Base-by-base conservation (phyloP, 1,140 invertebrate species). In the Elymnias hypermnestra region DNA sequence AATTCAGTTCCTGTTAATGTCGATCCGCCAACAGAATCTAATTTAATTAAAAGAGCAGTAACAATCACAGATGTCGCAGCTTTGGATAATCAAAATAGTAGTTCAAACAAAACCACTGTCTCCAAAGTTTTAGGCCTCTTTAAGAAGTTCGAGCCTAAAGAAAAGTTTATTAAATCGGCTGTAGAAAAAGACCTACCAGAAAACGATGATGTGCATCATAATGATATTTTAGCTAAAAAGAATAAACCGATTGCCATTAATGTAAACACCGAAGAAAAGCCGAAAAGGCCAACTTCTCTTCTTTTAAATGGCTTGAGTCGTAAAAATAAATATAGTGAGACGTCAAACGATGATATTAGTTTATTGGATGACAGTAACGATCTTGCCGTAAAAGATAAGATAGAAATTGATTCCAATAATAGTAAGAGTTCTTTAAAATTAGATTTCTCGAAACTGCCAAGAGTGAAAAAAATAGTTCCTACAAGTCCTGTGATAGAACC, bases 91-190 rank as follows among this genome's bases (percentile, higher is more conserved):
- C 78, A 68, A 53, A 63, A 60, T 35, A 63, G 63, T 50, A 58
- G 46, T 14, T 48, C 79, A 72, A 58, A 89, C 87, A 86, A 89
- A 87, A 87, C 89, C 57, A 79, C 90, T 76, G 67, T 92, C n/a
- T 86, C 79, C 63, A 72, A 92, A 78, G 91, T 94, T 40, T 74
- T 94, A 10, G 92, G 92, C 2, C 69, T 94, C 0, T 92, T 94
- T 54, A 92, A 90, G 45, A 93, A 91, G 61, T 89, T 89, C 57
- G 92, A 88, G 52, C 70, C 77, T 0, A 85, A 82, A 58, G 78
- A 85, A 8, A 82, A 75, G 55, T 23, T 22, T 42, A 18, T 48
- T 10, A 82, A 72, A 51, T 38, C 57, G 5, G 12, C 57, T 15
- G 25, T 67, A 10, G 71, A 74, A 58, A 79, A 67, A 46, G 52